These are phyloP conservation scores for Dipodomys merriami DNA, from an alignment of 2,113 vertebrate genomes.

Conservation along the genomic window DNA sequence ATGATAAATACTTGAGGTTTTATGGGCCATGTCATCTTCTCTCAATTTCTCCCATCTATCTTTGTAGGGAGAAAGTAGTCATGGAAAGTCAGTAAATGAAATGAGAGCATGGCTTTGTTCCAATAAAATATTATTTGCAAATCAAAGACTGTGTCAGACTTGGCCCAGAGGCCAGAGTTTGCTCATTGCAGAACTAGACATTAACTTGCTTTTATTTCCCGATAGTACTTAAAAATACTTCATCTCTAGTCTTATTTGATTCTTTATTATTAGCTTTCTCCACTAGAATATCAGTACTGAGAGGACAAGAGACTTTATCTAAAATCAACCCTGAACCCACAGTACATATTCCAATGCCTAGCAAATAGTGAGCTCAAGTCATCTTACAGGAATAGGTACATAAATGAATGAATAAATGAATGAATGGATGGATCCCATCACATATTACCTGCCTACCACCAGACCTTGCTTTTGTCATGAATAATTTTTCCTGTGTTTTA, in stretches of 20 bases:
- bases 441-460: too few relatives aligned
- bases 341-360: not conserved
- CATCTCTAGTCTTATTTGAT: not conserved
- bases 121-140: slow-evolving; percentile 44
- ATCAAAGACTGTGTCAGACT: not conserved
- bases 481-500: not conserved
- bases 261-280: not conserved
- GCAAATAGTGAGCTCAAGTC: not conserved
- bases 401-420: not conserved
- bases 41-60: not conserved
- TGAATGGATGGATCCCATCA: not conserved
- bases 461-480: not conserved
- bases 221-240: not conserved
- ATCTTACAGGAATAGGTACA: not conserved
- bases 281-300: not conserved
- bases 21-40: not conserved
- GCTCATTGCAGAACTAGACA: not conserved
- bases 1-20: not conserved
- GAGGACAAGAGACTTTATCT: not conserved
- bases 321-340: not conserved
- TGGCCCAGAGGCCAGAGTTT: not conserved
- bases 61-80: not conserved
- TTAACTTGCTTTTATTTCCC: not conserved
- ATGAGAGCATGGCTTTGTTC: not conserved
- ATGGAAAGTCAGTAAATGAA: not conserved